Evolutionary conservation across 2,888 invertebrate genomes (phyloP).

Genomic region (Apoderus coryli): DNA sequence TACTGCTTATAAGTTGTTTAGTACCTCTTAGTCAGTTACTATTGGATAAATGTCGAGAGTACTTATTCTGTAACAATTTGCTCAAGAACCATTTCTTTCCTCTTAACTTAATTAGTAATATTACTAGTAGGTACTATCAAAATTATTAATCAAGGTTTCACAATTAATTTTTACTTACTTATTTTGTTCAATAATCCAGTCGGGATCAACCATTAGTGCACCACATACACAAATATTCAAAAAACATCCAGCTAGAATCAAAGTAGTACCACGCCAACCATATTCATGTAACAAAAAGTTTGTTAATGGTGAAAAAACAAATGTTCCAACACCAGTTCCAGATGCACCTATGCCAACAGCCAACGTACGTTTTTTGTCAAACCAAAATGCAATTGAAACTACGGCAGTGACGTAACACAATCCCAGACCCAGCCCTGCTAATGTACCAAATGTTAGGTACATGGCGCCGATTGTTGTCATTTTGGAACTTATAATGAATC

Average conservation of each 20-base stretch:
- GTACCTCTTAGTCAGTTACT: too few species aligned
- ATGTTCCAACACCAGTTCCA: constrained; percentile 81
- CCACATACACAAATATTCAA: constrained; percentile 77
- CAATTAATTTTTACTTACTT: constrained; percentile 26
- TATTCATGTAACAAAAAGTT: constrained; percentile 61
- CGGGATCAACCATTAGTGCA: constrained; percentile 74
- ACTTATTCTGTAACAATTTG: too few species aligned
- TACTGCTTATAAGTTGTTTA: too few species aligned
- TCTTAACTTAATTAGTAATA: too few species aligned
- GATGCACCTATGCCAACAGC: constrained; percentile 80
- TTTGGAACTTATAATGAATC: constrained; percentile 61
- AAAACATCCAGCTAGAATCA: constrained; percentile 70
- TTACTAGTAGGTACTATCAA: too few species aligned
- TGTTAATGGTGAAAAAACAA: constrained; percentile 75
- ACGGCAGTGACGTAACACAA: constrained; percentile 81
- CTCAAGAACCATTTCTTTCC: not conserved
- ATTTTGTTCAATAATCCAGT: constrained; percentile 62
- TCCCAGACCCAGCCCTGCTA: constrained; percentile 72
- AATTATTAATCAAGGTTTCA: not conserved
- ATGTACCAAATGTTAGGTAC: constrained; percentile 73
- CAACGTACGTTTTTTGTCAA: constrained; percentile 72
- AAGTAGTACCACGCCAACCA: constrained; percentile 74
- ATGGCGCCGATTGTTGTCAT: constrained; percentile 60
- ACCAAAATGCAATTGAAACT: constrained; percentile 85
- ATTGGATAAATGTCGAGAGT: too few species aligned